Conservation (phyloP, 2,797 vertebrate species). For the Trachops cirrhosus region DNA sequence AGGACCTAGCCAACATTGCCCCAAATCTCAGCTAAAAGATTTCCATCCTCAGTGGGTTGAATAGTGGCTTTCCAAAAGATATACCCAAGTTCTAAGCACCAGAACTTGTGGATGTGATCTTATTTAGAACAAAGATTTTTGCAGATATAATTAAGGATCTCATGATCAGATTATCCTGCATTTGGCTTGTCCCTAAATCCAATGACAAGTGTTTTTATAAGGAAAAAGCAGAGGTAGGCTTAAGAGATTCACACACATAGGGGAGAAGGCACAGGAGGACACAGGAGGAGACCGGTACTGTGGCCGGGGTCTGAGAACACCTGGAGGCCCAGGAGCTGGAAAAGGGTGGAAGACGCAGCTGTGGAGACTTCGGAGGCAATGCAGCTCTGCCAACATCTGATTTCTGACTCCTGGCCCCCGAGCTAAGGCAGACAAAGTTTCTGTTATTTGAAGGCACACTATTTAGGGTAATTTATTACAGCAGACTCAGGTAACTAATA, state of each 20-base stretch:
- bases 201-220: background rate
- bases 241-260: background rate
- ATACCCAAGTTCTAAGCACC: background rate
- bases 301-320: background rate
- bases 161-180: background rate
- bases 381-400: background rate
- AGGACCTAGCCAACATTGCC: background rate
- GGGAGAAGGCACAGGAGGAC: background rate
- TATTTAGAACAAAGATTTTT: background rate
- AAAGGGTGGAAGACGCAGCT: rapidly evolving
- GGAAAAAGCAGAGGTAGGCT: background rate
- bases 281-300: background rate
- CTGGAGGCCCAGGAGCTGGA: background rate
- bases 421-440: background rate
- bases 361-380: background rate
- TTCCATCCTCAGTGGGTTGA: background rate
- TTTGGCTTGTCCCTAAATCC: background rate
- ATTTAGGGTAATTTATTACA: background rate
- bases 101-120: background rate
- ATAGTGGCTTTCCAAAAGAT: background rate
- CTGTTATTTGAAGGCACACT: background rate
- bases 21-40: background rate
- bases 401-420: background rate
- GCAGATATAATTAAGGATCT: background rate
- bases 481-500: background rate